Base-by-base conservation (phyloP, 2,113 vertebrate species). In the Sceloporus undulatus region DNA sequence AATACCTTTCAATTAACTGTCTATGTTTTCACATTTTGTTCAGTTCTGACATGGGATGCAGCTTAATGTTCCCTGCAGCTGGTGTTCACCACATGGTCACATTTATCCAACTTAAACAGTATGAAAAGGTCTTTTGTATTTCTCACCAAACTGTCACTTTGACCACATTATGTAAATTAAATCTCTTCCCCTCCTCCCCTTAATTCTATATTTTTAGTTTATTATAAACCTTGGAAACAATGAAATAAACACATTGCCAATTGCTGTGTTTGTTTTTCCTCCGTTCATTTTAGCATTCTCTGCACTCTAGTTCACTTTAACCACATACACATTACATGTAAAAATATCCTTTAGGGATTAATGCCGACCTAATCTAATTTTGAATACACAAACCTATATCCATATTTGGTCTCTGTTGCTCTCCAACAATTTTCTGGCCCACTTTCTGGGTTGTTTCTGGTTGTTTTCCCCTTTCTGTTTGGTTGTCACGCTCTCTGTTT, bases 141-240 rank as follows among this genome's bases (percentile, higher is more conserved):
- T 29, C 27, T 78, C 38, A 78, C 27, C 38, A 66, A 78, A 66
- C 19, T 48, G 27, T 62, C 40, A 52, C 25, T 52, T 40, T 68
- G 75, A 86, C 62, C 27, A 86, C n/a, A 54, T 52, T 70, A 68
- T 18, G 73, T 68, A 34, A 79, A 86, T 54, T 68, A 52, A 62
- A 77, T 42, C 2, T 77, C 40, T 77, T 66, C 14, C 54, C 23
- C 23, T 27, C 16, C 77, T 21, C n/a, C 40, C 56, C 62, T 16
- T 54, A 78, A 85, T 78, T 56, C 84, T 85, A 11, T 68, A 85
- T 77, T 66, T 70, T 78, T 78, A 48, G 13, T 2, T 85, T 42
- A 23, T 34, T 48, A 78, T 23, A 66, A 74, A 9, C 62, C 40
- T 11, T 42, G 71, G 73, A 65, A 85, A 74, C 27, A 74, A 84